Evolutionary conservation across 92 coral and sea anemone species (phyloP), one percentile per base, ranked within the genome.

Genomic region (Paramuricea clavata): DNA sequence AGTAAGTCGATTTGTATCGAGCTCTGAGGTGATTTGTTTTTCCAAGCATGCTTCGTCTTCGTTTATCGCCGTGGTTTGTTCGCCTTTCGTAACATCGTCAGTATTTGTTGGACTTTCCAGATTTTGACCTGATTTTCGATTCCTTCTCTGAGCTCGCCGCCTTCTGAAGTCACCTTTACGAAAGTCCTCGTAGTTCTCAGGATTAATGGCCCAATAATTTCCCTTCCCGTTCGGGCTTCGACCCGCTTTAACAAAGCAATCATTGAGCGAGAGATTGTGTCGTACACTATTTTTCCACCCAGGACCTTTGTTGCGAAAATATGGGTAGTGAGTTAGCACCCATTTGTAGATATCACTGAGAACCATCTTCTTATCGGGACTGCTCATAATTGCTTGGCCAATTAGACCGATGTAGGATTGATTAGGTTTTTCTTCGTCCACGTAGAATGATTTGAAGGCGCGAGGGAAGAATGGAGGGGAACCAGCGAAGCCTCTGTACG

Each of bases 171-270:
- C 92, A 25, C 92, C 92, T 36, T 76, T 88, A 50, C 92, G 84
- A 74, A 88, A 88, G 23, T 88, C 92, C 10, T 88, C 92, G 36
- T 82, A 81, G 80, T 88, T 88, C 1, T 86, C 92, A 8, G 92
- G 92, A 22, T 88, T 88, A 41, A 88, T 88, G 22, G 92, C 92
- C 92, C 92, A 88, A 28, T 33, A 88, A 28, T 88, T 86, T 12
- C 92, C 92, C 30, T 88, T 88, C 0, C 92, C 92, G n/a, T 88
- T 88, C 0, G 92, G 92, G 59, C 92, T 88, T 11, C 92, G 92
- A 5, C 92, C 92, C 5, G 86, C 92, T 34, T 88, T 88, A 8
- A 88, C 84, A 34, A 88, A 88, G 39, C 92, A 88, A 33, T 88
- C 92, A 44, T 88, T 88, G 47, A 88, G 81, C 41, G 88, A 82